Evolutionary conservation across 2,888 invertebrate genomes (phyloP), one percentile per base, ranked within the genome.

Genomic region (Amaurobius ferox): DNA sequence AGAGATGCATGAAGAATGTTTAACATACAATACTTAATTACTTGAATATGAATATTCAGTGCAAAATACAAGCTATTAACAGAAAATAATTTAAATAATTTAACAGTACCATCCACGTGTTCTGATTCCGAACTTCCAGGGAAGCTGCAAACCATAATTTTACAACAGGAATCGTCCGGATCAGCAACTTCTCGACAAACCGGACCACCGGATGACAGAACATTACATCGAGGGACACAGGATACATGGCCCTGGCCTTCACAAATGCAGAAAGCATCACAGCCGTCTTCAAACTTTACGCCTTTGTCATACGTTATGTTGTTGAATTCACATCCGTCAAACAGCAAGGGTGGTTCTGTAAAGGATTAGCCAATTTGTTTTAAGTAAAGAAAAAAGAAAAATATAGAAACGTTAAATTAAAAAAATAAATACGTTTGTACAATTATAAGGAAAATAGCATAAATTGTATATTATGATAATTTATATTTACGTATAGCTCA

Each of bases 251-350:
- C 96, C 73, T 93, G 94, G 3, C 93, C 93, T 88, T 95, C 94
- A 90, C 97, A 97, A 61, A 93, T 92, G 90, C 97, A 97, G 39
- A 94, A 93, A 90, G 94, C 94, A 74, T 94, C 94, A 90, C 97
- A 97, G 16, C 94, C 96, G 88, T 96, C 94, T 90, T 95, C 93
- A 91, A 96, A 94, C 19, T 93, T 94, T 88, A 94, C 94, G 2
- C 96, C 95, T 64, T 94, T 93, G 62, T 94, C 92, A 89, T 96
- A 94, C 0, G 87, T 87, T 26, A 79, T 62, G 89, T 95, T 95
- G 16, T 94, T 94, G 89, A 94, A 94, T 1, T 93, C 91, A 90
- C 96, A 93, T 88, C 93, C 93, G 91, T 94, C 93, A 88, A 91
- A 90, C 11, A 67, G 40, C 0, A 68, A 26, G 1, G 79, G 76